Evolutionary conservation across 2,797 vertebrate species (phyloP).

Genomic region (Chelidonichthys spinosus): DNA sequence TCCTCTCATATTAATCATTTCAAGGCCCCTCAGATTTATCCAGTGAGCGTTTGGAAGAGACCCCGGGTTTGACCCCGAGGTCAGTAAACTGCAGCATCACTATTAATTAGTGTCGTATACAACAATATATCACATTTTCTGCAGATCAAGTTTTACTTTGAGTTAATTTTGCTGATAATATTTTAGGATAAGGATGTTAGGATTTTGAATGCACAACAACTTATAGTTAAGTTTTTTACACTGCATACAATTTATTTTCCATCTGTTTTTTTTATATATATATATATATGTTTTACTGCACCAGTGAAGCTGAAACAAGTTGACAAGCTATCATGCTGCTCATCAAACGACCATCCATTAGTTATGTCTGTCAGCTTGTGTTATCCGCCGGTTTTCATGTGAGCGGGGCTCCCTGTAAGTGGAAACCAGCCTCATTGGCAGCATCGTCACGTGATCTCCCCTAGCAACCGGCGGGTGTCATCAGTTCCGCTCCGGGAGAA

Average conservation of each 20-base stretch:
- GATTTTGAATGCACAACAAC: not conserved
- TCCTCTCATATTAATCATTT: no score
- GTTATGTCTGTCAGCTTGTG: no score
- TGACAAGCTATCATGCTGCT: not conserved
- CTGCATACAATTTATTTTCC: no score
- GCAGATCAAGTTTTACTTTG: not conserved
- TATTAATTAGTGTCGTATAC: not conserved
- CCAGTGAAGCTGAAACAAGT: not conserved
- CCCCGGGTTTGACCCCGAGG: not conserved
- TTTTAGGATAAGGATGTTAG: not conserved
- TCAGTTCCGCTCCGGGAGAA: slow-evolving; percentile 62
- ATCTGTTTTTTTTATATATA: no score
- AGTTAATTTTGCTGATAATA: not conserved
- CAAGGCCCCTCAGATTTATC: no score
- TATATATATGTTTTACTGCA: not conserved
- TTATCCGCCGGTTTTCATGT: slow-evolving; percentile 4
- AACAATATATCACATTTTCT: not conserved
- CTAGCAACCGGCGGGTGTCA: slow-evolving; percentile 86
- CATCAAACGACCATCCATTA: not conserved
- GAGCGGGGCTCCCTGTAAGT: slow-evolving; percentile 51
- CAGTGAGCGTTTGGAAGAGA: no score
- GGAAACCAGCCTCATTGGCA: slow-evolving; percentile 70
- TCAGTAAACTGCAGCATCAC: not conserved
- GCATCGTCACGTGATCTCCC: slow-evolving; percentile 84
- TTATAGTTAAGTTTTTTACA: not conserved